Evolutionary conservation across 2,888 invertebrate genomes (phyloP).

Genomic region (Euzetes globulus): DNA sequence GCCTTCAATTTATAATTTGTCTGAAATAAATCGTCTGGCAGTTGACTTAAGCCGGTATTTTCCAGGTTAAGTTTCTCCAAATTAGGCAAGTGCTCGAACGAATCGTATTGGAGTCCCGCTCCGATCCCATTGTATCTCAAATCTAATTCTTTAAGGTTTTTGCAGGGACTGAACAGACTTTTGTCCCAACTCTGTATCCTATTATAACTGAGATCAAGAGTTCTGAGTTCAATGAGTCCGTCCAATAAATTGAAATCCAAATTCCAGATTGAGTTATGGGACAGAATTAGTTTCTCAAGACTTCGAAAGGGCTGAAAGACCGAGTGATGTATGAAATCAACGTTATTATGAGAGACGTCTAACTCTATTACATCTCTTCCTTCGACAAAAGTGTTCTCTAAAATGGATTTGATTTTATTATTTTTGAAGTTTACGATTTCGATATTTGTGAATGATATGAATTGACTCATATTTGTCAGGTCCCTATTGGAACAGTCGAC

Average conservation of each 20-base stretch:
- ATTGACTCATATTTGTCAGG: conserved; percentile 14
- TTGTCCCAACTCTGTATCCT: conserved; percentile 71
- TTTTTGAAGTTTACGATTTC: not conserved
- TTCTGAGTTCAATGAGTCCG: conserved; percentile 72
- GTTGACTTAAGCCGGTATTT: not conserved
- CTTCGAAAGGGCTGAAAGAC: conserved; percentile 85
- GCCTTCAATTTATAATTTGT: not conserved
- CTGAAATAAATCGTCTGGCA: not conserved
- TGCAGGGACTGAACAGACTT: conserved; percentile 76
- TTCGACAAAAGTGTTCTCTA: conserved; percentile 11
- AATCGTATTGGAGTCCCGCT: not conserved
- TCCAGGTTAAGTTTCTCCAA: conserved; percentile 18
- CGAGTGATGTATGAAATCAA: conserved; percentile 73
- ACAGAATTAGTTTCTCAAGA: conserved; percentile 74
- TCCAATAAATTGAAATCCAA: conserved; percentile 76
- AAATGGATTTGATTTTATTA: conserved; percentile 30
- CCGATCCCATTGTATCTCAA: conserved; percentile 4
- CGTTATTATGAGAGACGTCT: conserved; percentile 55
- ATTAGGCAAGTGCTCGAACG: conserved; percentile 1
- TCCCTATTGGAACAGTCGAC: conserved; percentile 22
- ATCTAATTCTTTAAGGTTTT: conserved; percentile 57
- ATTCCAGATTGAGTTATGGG: conserved; percentile 73
- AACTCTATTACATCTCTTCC: conserved; percentile 25
- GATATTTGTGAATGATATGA: not conserved
- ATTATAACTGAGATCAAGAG: conserved; percentile 78